phyloP scores from a whole-genome alignment of 2,113 vertebrate species.

The Rhinichthys klamathensis region DNA sequence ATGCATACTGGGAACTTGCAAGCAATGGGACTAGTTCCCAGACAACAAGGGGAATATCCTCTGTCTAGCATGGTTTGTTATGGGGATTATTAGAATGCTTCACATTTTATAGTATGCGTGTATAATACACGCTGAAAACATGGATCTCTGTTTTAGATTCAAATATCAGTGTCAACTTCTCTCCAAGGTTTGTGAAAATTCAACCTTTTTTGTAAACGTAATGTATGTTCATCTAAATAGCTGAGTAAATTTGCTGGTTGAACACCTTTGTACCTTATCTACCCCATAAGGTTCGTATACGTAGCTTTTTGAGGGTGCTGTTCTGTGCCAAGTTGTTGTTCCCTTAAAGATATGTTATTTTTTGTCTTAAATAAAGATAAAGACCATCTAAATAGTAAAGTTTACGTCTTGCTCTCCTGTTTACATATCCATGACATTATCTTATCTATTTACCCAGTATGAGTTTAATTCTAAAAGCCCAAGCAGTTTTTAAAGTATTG shows the following conservation, averaged over 20 bases:
- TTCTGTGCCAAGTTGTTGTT: neutral
- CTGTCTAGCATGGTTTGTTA: neutral
- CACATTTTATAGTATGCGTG: neutral
- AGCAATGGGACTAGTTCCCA: neutral
- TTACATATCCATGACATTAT: neutral
- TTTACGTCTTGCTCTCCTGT: neutral
- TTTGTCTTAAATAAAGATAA: neutral
- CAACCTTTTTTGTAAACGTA: neutral
- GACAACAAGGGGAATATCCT: neutral
- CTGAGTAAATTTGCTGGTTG: neutral
- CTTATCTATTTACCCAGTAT: constrained; percentile 3
- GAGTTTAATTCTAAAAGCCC: constrained; percentile 1
- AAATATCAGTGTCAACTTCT: neutral
- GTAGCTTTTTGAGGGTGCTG: neutral
- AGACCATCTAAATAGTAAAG: neutral
- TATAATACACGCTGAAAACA: neutral
- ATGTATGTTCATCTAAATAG: neutral
- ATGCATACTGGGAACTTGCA: neutral
- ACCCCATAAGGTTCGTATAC: neutral
- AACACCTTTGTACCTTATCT: neutral
- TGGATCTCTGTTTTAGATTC: neutral
- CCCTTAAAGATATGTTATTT: neutral
- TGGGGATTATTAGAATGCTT: neutral
- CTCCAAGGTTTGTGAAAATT: neutral
- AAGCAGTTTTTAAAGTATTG: constrained; percentile 41